Evolutionary conservation across 2,888 invertebrate genomes (phyloP).

Genomic region (Lepidochitona cinerea): DNA sequence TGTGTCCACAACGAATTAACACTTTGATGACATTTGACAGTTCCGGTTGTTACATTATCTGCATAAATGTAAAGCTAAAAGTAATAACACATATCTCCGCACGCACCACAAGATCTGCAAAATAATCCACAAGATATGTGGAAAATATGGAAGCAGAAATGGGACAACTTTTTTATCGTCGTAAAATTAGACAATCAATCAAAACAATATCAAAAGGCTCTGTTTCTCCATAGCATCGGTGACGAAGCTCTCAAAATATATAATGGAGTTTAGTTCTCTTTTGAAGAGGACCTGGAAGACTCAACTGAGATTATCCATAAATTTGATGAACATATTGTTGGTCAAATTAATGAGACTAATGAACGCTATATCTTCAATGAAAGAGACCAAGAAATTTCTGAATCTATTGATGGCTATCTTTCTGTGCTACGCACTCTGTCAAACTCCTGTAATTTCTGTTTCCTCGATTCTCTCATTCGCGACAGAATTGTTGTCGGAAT

Average conservation of each 20-base stretch:
- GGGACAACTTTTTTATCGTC: background rate
- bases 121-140: background rate
- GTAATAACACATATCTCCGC: background rate
- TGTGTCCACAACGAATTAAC: no score
- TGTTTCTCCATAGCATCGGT: background rate
- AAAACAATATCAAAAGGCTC: background rate
- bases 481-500: background rate
- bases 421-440: background rate
- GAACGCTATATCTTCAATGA: slow-evolving; percentile 1
- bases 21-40: no score
- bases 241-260: background rate
- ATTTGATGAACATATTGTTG: background rate
- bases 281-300: background rate
- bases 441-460: background rate
- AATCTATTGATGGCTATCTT: background rate
- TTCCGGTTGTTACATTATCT: no score
- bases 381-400: background rate
- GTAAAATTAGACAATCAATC: background rate
- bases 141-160: background rate
- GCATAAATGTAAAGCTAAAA: no score
- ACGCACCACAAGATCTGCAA: background rate
- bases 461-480: background rate
- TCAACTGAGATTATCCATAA: background rate
- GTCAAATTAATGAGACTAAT: background rate
- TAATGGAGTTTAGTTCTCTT: no score